Conservation (phyloP, 2,888 invertebrate genomes). For the Eumacrocentrus americanus region DNA sequence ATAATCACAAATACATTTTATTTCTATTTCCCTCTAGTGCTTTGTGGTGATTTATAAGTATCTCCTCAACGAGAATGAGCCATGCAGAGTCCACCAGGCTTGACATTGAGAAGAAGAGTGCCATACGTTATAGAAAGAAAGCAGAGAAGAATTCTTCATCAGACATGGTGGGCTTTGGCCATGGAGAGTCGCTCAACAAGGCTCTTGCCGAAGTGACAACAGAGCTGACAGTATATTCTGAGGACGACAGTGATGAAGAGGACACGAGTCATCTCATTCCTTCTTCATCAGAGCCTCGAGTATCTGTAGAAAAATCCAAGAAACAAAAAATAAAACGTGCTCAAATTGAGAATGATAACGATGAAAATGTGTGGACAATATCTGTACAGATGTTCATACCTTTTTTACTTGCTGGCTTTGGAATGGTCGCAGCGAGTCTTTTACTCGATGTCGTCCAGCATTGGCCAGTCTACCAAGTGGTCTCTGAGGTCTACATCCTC, state of each 20-base stretch:
- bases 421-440: slow-evolving; percentile 89
- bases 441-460: slow-evolving; percentile 83
- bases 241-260: slow-evolving; percentile 43
- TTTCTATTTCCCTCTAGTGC: slow-evolving; percentile 37
- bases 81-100: slow-evolving; percentile 46
- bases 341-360: slow-evolving; percentile 44
- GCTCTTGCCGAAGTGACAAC: slow-evolving; percentile 47
- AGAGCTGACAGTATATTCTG: slow-evolving; percentile 50
- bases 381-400: slow-evolving; percentile 84
- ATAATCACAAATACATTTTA: not conserved
- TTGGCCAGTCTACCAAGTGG: slow-evolving; percentile 82
- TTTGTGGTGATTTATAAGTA: slow-evolving; percentile 40
- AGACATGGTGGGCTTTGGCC: slow-evolving; percentile 56
- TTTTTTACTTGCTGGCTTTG: slow-evolving; percentile 85
- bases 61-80: slow-evolving; percentile 47
- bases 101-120: slow-evolving; percentile 36
- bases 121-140: slow-evolving; percentile 49
- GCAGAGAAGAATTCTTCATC: slow-evolving; percentile 13
- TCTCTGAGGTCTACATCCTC: slow-evolving; percentile 88
- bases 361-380: slow-evolving; percentile 71
- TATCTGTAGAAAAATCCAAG: slow-evolving; percentile 30
- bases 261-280: slow-evolving; percentile 50
- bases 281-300: slow-evolving; percentile 36
- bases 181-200: slow-evolving; percentile 48
- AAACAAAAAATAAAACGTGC: slow-evolving; percentile 31